Evolutionary conservation across 2,113 vertebrate genomes (phyloP).

Genomic region (Hymenochirus boettgeri): DNA sequence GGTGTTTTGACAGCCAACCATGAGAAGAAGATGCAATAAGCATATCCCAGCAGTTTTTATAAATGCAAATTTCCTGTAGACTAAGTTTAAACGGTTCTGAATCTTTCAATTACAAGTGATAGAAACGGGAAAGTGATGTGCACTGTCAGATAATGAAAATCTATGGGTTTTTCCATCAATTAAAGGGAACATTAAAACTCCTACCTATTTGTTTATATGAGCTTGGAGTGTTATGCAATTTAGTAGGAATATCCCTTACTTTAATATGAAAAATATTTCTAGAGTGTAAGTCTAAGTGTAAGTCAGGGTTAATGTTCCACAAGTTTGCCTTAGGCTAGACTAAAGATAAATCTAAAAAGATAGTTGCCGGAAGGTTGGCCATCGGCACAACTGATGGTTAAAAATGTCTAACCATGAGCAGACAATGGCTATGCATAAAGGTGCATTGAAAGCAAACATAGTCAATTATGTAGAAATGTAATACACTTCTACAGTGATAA

Average conservation of each 20-base stretch:
- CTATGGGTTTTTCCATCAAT: constrained; percentile 12
- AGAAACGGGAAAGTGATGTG: constrained; percentile 27
- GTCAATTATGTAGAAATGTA: too few relatives aligned
- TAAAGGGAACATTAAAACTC: constrained; percentile 29
- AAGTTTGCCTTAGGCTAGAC: too few relatives aligned
- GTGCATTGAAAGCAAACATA: too few relatives aligned
- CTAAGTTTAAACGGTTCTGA: constrained; percentile 56
- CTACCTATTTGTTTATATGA: constrained; percentile 18
- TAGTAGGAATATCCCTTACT: not conserved
- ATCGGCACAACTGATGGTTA: too few relatives aligned
- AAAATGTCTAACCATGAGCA: too few relatives aligned
- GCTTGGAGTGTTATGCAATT: not conserved
- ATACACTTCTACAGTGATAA: too few relatives aligned
- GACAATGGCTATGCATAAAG: too few relatives aligned
- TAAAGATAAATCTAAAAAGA: too few relatives aligned
- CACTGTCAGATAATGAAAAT: constrained; percentile 19
- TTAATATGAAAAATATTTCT: too few relatives aligned
- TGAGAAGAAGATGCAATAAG: constrained; percentile 51
- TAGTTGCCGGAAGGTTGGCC: too few relatives aligned
- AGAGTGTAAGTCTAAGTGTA: too few relatives aligned
- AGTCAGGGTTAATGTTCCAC: too few relatives aligned
- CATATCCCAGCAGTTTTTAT: constrained; percentile 56
- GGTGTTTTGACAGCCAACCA: constrained; percentile 60
- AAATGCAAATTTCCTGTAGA: constrained; percentile 57
- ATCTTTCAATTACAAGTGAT: constrained; percentile 42